Conservation (phyloP, 2,888 invertebrate genomes). For the Polymixis lichenea region DNA sequence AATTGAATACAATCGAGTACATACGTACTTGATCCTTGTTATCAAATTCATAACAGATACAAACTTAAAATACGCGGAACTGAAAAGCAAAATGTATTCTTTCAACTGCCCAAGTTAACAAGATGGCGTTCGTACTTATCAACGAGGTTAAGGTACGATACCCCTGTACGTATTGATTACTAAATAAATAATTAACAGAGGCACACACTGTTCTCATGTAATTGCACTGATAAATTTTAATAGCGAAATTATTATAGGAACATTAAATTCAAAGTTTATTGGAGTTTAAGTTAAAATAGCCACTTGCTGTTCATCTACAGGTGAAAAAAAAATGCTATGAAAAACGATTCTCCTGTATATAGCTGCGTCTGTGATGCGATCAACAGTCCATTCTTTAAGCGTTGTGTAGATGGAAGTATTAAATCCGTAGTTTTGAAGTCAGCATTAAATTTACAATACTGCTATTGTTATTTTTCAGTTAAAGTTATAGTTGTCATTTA, state of each 20-base stretch:
- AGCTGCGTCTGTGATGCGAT: not conserved
- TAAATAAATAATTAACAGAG: constrained; percentile 69
- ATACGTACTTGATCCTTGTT: not conserved
- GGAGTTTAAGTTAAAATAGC: constrained; percentile 11
- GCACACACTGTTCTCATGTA: constrained; percentile 62
- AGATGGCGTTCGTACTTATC: constrained; percentile 57
- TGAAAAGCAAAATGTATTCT: constrained; percentile 30
- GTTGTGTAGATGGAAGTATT: not conserved
- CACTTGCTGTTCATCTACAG: not conserved
- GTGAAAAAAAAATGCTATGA: not conserved
- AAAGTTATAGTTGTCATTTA: constrained; percentile 23
- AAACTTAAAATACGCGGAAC: constrained; percentile 48
- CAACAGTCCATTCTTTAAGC: not conserved
- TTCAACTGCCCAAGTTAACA: constrained; percentile 37
- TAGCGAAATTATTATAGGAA: constrained; percentile 16
- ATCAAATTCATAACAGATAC: constrained; percentile 28
- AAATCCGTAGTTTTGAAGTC: not conserved
- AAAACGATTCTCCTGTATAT: not conserved
- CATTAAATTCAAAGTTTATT: constrained; percentile 29
- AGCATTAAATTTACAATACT: not conserved
- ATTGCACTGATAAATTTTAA: constrained; percentile 60
- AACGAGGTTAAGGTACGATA: constrained; percentile 68
- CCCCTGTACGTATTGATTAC: constrained; percentile 71
- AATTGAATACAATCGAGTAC: not conserved
- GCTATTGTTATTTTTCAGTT: constrained; percentile 12